Evolutionary conservation across 1,140 invertebrate species (phyloP), one percentile per base, ranked within the genome.

Genomic region (Scaptomyza hsui): DNA sequence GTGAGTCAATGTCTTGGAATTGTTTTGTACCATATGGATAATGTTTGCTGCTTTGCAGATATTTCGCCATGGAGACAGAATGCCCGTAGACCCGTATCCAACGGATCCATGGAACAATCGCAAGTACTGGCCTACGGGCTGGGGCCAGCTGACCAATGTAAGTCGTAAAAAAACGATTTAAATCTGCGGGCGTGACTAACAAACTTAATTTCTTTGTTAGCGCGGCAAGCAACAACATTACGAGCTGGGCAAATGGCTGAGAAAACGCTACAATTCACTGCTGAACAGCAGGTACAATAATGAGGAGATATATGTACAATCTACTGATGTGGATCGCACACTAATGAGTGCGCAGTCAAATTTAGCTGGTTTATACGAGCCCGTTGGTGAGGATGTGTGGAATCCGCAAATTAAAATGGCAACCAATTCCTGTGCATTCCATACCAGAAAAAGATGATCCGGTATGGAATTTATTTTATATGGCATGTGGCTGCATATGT

Each of bases 351-450:
- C 97, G 0, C 93, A 96, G 89, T 92, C 94, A 1, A 95, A 97
- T 92, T 92, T 98, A 57, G 97, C 97, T 59, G 96, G 96, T 4
- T 93, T 96, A 65, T 97, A 95, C 89, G 95, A 96, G 5, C 94
- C 94, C 0, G 79, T 81, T 10, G 92, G 91, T 3, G 78, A 92
- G 13, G 92, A 94, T 75, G 64, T 94, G 2, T 98, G 96, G 96
- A 94, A 97, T 85, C 59, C 77, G 0, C 69, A 93, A 2, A 89
- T 98, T 1, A 78, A 78, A 92, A 9, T 99, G 97, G 97, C 97
- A 98, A 91, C 97, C 97, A 0, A 96, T 98, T 76, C 97, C 97
- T 0, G 93, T 98, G 7, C 97, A 98, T 75, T 97, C 97, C 0
- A 76, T 93, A 15, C 95, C 96, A 0, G 93, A 94, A 89, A 74